Percentiles rank a stretch among this genome's conserved stretches.
These are phyloP conservation scores for Zophobas morio DNA, from an alignment of 1,140 invertebrate species.

Conservation along the genomic window DNA sequence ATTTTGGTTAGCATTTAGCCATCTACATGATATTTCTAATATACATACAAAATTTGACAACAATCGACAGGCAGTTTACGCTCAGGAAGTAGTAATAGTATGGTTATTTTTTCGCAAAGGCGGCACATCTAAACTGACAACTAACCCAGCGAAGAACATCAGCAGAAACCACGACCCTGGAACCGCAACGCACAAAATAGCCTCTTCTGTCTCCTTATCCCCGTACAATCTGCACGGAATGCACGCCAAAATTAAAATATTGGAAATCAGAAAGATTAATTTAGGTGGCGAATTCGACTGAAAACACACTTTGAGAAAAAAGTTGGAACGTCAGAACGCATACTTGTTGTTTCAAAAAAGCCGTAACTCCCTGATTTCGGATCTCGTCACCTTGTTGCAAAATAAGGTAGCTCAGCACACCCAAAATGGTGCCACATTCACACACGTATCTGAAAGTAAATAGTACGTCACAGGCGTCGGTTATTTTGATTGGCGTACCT, in stretches of 20 bases:
- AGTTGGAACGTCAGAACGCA: slow-evolving; percentile 50
- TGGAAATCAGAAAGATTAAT: slow-evolving; percentile 93
- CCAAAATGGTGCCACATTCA: slow-evolving; percentile 88
- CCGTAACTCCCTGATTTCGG: slow-evolving; percentile 90
- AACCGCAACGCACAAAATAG: slow-evolving; percentile 91
- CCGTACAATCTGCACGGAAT: slow-evolving; percentile 89
- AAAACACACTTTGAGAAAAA: slow-evolving; percentile 60
- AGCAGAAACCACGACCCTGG: slow-evolving; percentile 97
- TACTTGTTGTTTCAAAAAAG: slow-evolving; percentile 95
- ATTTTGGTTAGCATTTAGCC: no score
- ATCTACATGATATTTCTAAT: no score
- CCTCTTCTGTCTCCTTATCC: slow-evolving; percentile 88
- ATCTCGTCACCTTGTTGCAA: slow-evolving; percentile 95
- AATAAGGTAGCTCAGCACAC: slow-evolving; percentile 91
- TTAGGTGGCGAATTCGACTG: slow-evolving; percentile 95
- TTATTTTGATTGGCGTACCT: slow-evolving; percentile 62
- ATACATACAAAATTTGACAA: no score
- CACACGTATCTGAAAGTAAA: slow-evolving; percentile 75
- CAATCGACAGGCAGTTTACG: no score
- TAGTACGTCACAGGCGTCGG: neutral
- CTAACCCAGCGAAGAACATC: slow-evolving; percentile 98
- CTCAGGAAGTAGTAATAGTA: no score
- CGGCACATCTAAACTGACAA: neutral
- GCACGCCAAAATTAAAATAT: slow-evolving; percentile 92
- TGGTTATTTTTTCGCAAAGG: no score